phyloP scores from a whole-genome alignment of 1,140 invertebrate genomes.

The Sinonovacula constricta region DNA sequence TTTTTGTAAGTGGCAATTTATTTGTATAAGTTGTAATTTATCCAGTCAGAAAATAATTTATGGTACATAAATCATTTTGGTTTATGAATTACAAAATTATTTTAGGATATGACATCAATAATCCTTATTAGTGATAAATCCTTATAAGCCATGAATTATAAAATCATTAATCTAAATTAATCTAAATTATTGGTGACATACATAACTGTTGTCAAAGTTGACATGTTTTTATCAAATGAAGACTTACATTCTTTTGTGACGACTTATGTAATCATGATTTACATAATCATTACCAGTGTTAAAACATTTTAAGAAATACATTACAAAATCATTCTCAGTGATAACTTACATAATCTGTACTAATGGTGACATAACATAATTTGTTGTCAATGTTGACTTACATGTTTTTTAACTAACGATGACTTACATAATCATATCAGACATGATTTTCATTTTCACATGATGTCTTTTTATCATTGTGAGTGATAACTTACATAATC shows the following conservation, averaged over 20 bases:
- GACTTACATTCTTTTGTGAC: background rate
- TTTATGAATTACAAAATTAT: too few species aligned
- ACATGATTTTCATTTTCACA: background rate
- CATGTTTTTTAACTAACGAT: background rate
- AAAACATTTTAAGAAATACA: background rate
- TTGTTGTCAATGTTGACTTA: background rate
- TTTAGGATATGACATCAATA: too few species aligned
- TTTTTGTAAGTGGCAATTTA: background rate
- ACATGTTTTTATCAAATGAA: too few species aligned
- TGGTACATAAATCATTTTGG: too few species aligned
- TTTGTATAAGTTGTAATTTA: background rate
- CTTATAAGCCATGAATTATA: too few species aligned
- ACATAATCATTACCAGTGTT: background rate
- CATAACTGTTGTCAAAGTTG: too few species aligned
- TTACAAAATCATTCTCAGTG: background rate
- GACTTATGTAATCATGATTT: background rate
- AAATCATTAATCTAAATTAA: too few species aligned
- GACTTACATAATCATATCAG: background rate
- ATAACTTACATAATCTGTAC: background rate
- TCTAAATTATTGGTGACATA: too few species aligned
- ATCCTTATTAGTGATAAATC: too few species aligned
- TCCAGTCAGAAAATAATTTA: too few species aligned
- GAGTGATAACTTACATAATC: conserved; percentile 55
- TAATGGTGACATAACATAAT: background rate
- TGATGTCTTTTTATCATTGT: background rate